Conservation (phyloP, 2,113 vertebrate species). For the Probosciger aterrimus region DNA sequence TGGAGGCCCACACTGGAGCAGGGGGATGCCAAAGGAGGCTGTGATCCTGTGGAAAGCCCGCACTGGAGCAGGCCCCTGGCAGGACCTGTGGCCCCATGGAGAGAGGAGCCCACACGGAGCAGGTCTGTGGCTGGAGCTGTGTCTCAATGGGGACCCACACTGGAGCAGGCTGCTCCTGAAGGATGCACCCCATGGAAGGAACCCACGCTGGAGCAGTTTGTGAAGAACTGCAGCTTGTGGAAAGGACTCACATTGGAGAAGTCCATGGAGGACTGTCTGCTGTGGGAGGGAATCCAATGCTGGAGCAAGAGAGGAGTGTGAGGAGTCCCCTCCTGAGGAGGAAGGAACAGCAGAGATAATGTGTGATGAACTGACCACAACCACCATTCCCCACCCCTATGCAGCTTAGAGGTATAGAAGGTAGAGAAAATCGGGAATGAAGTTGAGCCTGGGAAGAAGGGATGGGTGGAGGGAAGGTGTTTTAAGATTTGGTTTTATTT, state of each 20-base stretch:
- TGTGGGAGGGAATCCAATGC: background rate
- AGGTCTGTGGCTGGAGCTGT: background rate
- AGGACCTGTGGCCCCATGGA: background rate
- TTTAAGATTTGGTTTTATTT: background rate
- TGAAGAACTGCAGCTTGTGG: background rate
- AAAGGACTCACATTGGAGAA: background rate
- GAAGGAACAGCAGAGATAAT: background rate
- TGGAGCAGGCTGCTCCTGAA: background rate
- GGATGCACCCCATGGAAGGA: background rate
- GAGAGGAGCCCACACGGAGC: background rate
- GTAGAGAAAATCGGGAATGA: background rate
- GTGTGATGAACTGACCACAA: background rate
- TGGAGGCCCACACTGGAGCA: background rate
- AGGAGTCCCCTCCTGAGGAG: background rate
- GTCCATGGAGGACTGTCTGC: accelerated
- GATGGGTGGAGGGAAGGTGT: accelerated
- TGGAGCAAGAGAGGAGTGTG: background rate
- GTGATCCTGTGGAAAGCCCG: background rate
- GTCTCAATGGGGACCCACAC: background rate
- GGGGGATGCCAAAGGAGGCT: background rate
- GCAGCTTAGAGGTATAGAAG: background rate
- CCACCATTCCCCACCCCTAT: background rate
- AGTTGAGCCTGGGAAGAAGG: background rate
- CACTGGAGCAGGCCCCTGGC: background rate
- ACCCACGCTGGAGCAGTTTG: background rate